Evolutionary conservation across 2,888 invertebrate genomes (phyloP).

Genomic region (Drosophila meridionalis): DNA sequence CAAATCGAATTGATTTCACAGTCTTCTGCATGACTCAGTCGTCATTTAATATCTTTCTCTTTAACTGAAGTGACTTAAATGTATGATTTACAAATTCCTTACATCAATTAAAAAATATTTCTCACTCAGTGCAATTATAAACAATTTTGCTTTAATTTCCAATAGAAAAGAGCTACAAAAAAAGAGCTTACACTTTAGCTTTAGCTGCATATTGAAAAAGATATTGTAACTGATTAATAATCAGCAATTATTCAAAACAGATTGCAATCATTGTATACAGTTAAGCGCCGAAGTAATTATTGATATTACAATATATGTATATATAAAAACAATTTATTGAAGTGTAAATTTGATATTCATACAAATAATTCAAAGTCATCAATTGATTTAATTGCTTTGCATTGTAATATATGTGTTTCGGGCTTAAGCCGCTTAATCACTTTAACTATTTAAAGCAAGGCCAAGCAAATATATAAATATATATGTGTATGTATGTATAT

Average conservation of each 20-base stretch:
- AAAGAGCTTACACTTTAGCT: not conserved
- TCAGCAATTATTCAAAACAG: conserved; percentile 4
- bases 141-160: not conserved
- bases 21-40: too few species aligned
- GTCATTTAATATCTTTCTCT: not conserved
- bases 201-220: not conserved
- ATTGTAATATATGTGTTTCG: conserved; percentile 14
- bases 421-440: conserved; percentile 10
- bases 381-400: conserved; percentile 16
- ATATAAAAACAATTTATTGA: not conserved
- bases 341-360: conserved; percentile 1
- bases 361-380: conserved; percentile 12
- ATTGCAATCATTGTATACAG: conserved; percentile 5
- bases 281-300: conserved; percentile 11
- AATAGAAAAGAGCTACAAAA: not conserved
- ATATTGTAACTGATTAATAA: not conserved
- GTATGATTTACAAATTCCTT: conserved; percentile 4
- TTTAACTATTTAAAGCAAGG: conserved; percentile 9
- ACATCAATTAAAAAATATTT: not conserved
- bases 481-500: rapidly evolving
- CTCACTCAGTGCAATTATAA: not conserved
- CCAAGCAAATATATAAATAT: not conserved
- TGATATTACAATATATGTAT: not conserved
- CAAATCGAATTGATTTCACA: not conserved
- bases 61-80: not conserved